Evolutionary conservation across 2,888 invertebrate species (phyloP).

Genomic region (Sacculina carcini): DNA sequence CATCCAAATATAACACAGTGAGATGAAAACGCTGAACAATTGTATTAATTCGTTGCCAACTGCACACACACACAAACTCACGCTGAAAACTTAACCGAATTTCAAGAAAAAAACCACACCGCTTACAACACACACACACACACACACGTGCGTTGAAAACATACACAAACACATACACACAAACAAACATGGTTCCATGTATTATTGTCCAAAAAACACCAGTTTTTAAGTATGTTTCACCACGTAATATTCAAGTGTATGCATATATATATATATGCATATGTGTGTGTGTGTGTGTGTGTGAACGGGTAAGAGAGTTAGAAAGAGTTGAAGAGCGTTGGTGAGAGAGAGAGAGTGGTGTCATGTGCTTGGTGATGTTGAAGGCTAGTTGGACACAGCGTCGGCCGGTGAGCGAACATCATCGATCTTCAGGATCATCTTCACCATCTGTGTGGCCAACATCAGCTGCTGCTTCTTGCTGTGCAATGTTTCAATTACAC

Average conservation of each 20-base stretch:
- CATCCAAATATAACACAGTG: too few species aligned
- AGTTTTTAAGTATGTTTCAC: background rate
- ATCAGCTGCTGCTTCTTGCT: conserved; percentile 93
- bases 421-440: conserved; percentile 98
- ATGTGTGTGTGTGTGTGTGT: background rate
- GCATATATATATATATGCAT: conserved; percentile 2
- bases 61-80: too few species aligned
- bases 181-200: background rate
- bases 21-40: too few species aligned
- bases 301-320: background rate
- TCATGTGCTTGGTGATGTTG: conserved; percentile 79
- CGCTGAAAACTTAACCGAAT: too few species aligned
- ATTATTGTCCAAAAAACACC: background rate
- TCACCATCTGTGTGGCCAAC: conserved; percentile 86
- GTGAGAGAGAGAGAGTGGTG: conserved; percentile 18
- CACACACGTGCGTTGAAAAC: too few species aligned
- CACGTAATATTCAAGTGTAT: background rate
- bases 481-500: conserved; percentile 86
- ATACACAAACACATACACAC: background rate
- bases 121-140: background rate
- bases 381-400: background rate
- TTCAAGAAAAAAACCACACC: too few species aligned
- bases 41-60: too few species aligned
- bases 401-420: conserved; percentile 47
- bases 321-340: background rate